phyloP scores from a whole-genome alignment of 2,113 vertebrate genomes.

The Lophotis ruficrista region DNA sequence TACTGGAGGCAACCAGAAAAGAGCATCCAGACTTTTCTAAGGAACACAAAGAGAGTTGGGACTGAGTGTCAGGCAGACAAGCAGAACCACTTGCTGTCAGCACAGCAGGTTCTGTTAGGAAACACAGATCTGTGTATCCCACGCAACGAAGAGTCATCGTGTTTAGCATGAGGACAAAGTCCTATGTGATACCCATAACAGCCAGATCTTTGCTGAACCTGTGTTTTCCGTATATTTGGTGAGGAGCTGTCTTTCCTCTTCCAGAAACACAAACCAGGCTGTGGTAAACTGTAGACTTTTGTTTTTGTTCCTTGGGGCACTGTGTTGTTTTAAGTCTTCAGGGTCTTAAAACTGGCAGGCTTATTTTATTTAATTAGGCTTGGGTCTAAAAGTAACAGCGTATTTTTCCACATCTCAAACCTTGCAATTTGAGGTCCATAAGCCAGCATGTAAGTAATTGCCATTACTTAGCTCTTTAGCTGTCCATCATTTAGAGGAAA shows the following conservation, averaged over 20 bases:
- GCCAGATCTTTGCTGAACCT: background rate
- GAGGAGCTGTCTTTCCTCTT: background rate
- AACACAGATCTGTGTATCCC: background rate
- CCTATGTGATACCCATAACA: fast-evolving
- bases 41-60: background rate
- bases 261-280: background rate
- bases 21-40: background rate
- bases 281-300: background rate
- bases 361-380: background rate
- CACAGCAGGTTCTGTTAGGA: background rate
- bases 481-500: background rate
- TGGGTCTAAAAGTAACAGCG: background rate
- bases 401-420: background rate
- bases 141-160: background rate
- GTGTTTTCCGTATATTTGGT: background rate
- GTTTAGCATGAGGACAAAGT: background rate
- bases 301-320: background rate
- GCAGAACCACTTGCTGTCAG: background rate
- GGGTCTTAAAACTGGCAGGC: background rate
- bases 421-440: background rate
- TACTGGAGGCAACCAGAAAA: background rate
- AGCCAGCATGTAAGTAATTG: background rate
- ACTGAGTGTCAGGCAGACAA: background rate
- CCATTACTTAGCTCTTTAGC: background rate
- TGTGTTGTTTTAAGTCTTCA: background rate